Conservation (phyloP, 92 coral and sea anemone genomes). For the Phenganax subtilis region DNA sequence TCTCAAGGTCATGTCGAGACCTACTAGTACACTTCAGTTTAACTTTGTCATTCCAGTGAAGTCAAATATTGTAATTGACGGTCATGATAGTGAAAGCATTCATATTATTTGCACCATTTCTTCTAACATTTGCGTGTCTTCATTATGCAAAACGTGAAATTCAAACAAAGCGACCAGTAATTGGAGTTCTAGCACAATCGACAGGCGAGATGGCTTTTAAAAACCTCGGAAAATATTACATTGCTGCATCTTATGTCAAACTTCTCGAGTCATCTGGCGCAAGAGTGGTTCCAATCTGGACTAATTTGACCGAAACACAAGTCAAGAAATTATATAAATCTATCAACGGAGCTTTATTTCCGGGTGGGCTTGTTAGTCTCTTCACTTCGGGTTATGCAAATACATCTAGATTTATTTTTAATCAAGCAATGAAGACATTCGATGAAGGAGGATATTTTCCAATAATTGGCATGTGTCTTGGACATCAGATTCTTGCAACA, state of each 20-base stretch:
- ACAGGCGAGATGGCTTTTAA: slow-evolving; percentile 5
- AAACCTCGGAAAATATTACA: slow-evolving; percentile 41
- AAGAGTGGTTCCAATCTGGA: slow-evolving; percentile 48
- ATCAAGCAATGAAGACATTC: slow-evolving; percentile 73
- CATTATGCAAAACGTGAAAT: too few relatives aligned
- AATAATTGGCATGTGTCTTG: slow-evolving; percentile 88
- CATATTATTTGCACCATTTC: too few relatives aligned
- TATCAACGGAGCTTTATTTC: slow-evolving; percentile 80
- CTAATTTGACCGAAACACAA: slow-evolving; percentile 58
- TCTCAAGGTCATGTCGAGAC: too few relatives aligned
- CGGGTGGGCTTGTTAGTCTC: slow-evolving; percentile 73
- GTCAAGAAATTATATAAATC: slow-evolving; percentile 61
- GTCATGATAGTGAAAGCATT: too few relatives aligned
- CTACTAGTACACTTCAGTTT: too few relatives aligned
- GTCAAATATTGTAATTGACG: too few relatives aligned
- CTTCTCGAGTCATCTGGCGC: slow-evolving; percentile 45
- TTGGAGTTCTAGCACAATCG: too few relatives aligned
- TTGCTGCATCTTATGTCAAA: slow-evolving; percentile 48
- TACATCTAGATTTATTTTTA: slow-evolving; percentile 58
- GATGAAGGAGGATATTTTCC: slow-evolving; percentile 79
- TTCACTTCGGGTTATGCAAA: slow-evolving; percentile 57
- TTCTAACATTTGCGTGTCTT: too few relatives aligned
- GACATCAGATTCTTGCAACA: slow-evolving; percentile 64
- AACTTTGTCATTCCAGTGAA: too few relatives aligned
- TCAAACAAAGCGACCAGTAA: too few relatives aligned